These are phyloP conservation scores for Drosophila pseudoobscura DNA, from an alignment of 1,140 invertebrate species.

Conservation along the genomic window DNA sequence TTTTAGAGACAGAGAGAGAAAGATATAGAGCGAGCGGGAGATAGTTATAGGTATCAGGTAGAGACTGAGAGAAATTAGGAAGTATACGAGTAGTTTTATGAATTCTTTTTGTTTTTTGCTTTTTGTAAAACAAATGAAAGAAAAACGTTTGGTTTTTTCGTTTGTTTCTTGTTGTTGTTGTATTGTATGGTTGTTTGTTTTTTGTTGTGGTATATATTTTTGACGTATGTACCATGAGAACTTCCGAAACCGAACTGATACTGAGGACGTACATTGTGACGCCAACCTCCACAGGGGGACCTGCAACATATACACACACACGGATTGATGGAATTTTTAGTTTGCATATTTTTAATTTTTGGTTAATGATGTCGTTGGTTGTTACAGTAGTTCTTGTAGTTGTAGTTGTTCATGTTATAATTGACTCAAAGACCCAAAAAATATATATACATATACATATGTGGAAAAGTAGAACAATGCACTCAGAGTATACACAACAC, in stretches of 20 bases:
- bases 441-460: conserved; percentile 2
- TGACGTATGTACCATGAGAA: conserved; percentile 93
- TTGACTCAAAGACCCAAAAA: conserved; percentile 59
- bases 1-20: conserved; percentile 46
- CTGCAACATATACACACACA: conserved; percentile 88
- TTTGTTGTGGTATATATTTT: conserved; percentile 43
- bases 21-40: conserved; percentile 32
- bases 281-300: conserved; percentile 97
- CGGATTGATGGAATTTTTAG: conserved; percentile 69
- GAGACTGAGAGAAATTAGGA: conserved; percentile 66
- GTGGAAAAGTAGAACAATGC: conserved; percentile 41
- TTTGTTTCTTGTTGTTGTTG: conserved; percentile 46
- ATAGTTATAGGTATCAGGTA: conserved; percentile 46
- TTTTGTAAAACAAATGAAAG: conserved; percentile 32
- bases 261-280: conserved; percentile 99
- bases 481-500: conserved; percentile 3
- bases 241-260: conserved; percentile 99
- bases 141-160: conserved; percentile 21
- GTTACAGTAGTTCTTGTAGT: conserved; percentile 42
- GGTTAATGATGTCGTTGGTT: conserved; percentile 26
- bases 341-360: conserved; percentile 41
- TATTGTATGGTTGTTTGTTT: conserved; percentile 30
- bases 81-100: conserved; percentile 67
- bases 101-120: conserved; percentile 50
- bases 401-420: conserved; percentile 31